Percentiles rank a stretch among this genome's conserved stretches.
Evolutionary conservation across 2,888 invertebrate genomes (phyloP).

Genomic region (Tachina fera): DNA sequence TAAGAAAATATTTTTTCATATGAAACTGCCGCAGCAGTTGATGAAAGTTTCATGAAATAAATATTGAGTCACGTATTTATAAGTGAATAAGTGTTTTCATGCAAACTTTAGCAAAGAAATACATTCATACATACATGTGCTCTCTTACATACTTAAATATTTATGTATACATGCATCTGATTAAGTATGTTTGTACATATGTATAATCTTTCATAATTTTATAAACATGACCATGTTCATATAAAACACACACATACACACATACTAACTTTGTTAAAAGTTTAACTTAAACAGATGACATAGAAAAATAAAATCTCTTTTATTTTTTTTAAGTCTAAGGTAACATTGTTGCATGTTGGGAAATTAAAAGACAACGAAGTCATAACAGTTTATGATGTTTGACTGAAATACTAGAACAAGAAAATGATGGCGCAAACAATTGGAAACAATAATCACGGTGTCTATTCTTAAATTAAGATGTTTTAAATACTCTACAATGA

Average conservation of each 20-base stretch:
- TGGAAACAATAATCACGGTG: background rate
- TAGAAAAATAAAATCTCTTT: constrained; percentile 2
- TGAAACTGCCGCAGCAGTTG: background rate
- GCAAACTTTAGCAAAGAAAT: background rate
- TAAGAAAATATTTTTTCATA: background rate
- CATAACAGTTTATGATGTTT: constrained; percentile 54
- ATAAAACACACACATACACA: background rate
- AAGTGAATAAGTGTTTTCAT: background rate
- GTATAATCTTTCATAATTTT: background rate
- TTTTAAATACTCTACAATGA: constrained; percentile 6
- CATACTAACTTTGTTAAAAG: background rate
- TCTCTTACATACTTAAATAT: background rate
- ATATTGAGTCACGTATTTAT: background rate
- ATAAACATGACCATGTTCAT: background rate
- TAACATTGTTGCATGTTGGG: constrained; percentile 26
- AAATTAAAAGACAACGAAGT: constrained; percentile 20
- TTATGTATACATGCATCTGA: background rate
- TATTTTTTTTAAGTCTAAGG: background rate
- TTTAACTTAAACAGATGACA: background rate
- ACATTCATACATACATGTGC: background rate
- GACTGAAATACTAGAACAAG: constrained; percentile 4
- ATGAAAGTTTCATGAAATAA: background rate
- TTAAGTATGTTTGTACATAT: background rate
- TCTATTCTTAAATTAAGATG: background rate
- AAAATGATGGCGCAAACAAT: background rate